Evolutionary conservation across 2,888 invertebrate species (phyloP).

Genomic region (Zygogramma bicolorata): DNA sequence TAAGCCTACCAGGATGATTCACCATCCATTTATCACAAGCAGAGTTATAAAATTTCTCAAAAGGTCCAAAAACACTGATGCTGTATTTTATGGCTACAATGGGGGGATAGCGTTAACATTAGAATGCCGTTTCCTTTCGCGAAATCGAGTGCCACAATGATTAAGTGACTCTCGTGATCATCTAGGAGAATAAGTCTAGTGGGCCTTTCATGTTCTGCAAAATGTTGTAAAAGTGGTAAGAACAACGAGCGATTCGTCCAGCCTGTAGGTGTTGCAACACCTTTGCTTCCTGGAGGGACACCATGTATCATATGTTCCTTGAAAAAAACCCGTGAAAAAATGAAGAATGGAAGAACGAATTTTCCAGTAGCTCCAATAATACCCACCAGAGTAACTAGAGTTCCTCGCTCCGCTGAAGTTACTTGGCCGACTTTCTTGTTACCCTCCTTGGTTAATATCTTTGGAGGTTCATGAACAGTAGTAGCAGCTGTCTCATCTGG

Average conservation of each 20-base stretch:
- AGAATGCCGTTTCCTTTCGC: conserved; percentile 60
- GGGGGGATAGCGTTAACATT: conserved; percentile 62
- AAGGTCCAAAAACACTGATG: conserved; percentile 61
- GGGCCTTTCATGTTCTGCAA: neutral
- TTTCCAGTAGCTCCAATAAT: neutral
- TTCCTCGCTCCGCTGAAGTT: conserved; percentile 20
- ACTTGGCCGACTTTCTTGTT: conserved; percentile 16
- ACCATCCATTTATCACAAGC: conserved; percentile 59
- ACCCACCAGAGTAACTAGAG: neutral
- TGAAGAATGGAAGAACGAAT: neutral
- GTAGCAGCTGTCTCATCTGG: no score
- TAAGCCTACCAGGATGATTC: conserved; percentile 60
- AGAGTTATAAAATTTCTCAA: conserved; percentile 58
- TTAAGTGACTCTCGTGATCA: conserved; percentile 59
- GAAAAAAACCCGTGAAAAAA: neutral
- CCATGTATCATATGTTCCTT: neutral
- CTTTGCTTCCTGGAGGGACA: conserved; percentile 1
- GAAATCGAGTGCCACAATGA: conserved; percentile 44
- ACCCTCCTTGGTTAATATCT: conserved; percentile 14
- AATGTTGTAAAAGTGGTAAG: neutral
- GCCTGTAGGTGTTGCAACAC: conserved; percentile 2
- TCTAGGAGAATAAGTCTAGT: conserved; percentile 40
- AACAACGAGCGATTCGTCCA: neutral
- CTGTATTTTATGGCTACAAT: conserved; percentile 63
- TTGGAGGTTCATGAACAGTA: conserved; percentile 32